Evolutionary conservation across 37 sponge, comb jelly and placozoan species (phyloP).

Genomic region (Spongilla lacustris): DNA sequence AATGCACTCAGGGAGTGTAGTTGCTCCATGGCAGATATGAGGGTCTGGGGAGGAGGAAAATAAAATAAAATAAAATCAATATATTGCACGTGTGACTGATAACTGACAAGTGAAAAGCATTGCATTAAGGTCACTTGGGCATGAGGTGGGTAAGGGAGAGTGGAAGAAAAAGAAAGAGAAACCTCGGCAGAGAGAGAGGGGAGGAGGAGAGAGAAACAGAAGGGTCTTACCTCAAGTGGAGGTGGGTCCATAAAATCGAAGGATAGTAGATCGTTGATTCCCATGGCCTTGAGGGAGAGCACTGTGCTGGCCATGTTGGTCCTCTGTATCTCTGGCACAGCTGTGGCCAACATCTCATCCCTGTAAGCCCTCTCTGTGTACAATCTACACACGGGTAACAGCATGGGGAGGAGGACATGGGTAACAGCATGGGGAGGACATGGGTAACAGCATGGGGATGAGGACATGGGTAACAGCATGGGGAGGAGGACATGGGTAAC

Average conservation of each 20-base stretch:
- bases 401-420: too few relatives aligned
- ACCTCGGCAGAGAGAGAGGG: too few relatives aligned
- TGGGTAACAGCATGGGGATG: too few relatives aligned
- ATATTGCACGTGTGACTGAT: too few relatives aligned
- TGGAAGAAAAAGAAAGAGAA: too few relatives aligned
- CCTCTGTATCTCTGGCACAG: slow-evolving; percentile 98
- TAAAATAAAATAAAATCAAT: background rate
- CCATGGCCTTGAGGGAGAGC: slow-evolving; percentile 94
- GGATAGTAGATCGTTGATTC: slow-evolving; percentile 94
- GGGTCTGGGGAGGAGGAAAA: slow-evolving; percentile 38
- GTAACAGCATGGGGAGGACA: too few relatives aligned
- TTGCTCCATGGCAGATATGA: slow-evolving; percentile 97
- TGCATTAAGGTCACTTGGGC: background rate
- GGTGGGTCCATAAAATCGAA: slow-evolving; percentile 99
- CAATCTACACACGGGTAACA: slow-evolving; percentile 58
- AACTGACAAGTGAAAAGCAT: background rate
- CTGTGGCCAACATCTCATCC: slow-evolving; percentile 97
- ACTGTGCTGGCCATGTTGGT: slow-evolving; percentile 94
- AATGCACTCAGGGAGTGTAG: slow-evolving; percentile 93
- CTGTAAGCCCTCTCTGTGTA: slow-evolving; percentile 98
- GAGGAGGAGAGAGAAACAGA: background rate
- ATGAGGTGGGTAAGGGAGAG: background rate
- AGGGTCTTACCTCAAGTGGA: slow-evolving; percentile 78
- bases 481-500: too few relatives aligned
- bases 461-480: too few relatives aligned